phyloP scores from a whole-genome alignment of 2,888 invertebrate species.

The Dexiosoma caninum region DNA sequence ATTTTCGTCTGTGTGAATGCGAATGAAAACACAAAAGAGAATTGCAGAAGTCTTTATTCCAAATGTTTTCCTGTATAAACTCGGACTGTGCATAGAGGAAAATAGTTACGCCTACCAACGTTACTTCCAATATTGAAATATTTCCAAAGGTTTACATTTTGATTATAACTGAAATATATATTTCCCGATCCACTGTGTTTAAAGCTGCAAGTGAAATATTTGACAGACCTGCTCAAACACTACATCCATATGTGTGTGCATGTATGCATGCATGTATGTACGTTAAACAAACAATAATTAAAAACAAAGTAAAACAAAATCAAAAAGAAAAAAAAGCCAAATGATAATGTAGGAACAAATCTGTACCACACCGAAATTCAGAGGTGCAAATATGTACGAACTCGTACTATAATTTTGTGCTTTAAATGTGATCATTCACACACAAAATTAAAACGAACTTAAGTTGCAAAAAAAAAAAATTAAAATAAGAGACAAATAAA shows the following conservation, averaged over 20 bases:
- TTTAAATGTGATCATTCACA: slow-evolving; percentile 71
- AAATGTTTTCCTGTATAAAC: no score
- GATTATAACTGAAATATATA: neutral
- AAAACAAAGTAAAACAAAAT: neutral
- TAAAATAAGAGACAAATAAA: neutral
- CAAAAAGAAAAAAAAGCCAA: slow-evolving; percentile 28
- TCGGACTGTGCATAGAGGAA: no score
- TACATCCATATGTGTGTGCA: neutral
- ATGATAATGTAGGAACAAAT: slow-evolving; percentile 51
- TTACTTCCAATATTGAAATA: no score
- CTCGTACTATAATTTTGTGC: slow-evolving; percentile 71
- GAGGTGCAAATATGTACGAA: slow-evolving; percentile 74
- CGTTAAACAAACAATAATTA: slow-evolving; percentile 30
- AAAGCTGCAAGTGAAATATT: slow-evolving; percentile 2
- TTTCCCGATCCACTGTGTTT: slow-evolving; percentile 28
- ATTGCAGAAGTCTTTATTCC: no score
- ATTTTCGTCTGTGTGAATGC: no score
- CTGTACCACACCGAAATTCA: slow-evolving; percentile 70
- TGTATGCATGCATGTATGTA: neutral
- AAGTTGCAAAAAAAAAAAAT: neutral
- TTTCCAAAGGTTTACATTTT: neutral
- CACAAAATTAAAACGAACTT: slow-evolving; percentile 45
- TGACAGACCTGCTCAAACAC: neutral
- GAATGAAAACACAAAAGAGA: no score
- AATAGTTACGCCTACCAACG: no score